Base-by-base conservation (phyloP, 2,888 invertebrate genomes). In the Alviniconcha strummeri region DNA sequence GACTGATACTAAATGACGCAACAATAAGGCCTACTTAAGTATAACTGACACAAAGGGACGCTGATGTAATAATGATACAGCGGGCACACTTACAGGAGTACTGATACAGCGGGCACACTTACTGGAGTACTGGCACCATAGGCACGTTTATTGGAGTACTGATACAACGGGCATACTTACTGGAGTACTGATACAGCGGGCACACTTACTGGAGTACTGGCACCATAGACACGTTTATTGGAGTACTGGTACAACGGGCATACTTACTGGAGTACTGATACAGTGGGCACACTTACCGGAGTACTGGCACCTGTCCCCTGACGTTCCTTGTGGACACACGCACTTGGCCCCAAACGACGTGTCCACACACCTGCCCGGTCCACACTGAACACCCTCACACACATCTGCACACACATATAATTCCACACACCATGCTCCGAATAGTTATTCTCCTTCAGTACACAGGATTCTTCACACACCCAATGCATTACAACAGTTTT, bases 351-450 rank as follows among this genome's bases (percentile, higher is more conserved):
- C 78, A 11, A 78, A 57, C 1, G 78, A 78, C 57, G 78, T 64
- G 64, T 64, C 77, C 78, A 78, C 78, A 64, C 78, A 78, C 78
- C 60, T 60, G 11, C 78, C 78, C 64, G 64, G n/a, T 15, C 64
- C 64, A 15, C 78, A 78, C 36, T 36, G 36, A 19, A 64, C 57
- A 36, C 5, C 56, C 4, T 15, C 15, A 69, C 69, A 69, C 6
- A 7, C n/a, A 69, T 17, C 69, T 69, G 69, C 64, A 69, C 69
- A 69, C 60, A 60, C 60, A 60, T 60, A 60, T 4, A 60, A 4
- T 36, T 36, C 36, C 36, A 36, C 36, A 36, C 36, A 36, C 36
- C 36, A 36, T 36, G 36, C 36, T 36, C 36, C 0, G 36, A 36
- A 36, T 36, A 36, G 36, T 36, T 36, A 36, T 36, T 36, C 36